Conservation (phyloP, 2,888 invertebrate genomes). For the Boloria selene region DNA sequence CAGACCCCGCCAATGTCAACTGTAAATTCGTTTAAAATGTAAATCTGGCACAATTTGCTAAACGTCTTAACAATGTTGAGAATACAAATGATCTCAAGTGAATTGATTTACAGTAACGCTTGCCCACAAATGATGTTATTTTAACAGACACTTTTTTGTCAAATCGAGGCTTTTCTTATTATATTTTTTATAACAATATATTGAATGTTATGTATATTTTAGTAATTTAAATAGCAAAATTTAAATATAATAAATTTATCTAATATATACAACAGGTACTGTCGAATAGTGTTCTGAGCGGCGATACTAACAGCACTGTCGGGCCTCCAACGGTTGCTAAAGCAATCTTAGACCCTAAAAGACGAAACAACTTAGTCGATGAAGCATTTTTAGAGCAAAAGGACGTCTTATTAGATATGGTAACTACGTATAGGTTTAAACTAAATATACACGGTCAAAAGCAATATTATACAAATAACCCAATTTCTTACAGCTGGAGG, state of each 20-base stretch:
- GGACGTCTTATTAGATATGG: slow-evolving; percentile 66
- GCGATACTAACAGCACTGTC: slow-evolving; percentile 37
- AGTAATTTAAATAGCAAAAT: too few species aligned
- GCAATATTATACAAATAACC: neutral
- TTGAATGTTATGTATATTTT: too few species aligned
- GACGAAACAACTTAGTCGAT: slow-evolving; percentile 56
- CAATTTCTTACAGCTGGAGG: slow-evolving; percentile 55
- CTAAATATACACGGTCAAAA: neutral
- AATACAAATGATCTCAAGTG: slow-evolving; percentile 35
- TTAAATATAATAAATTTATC: neutral
- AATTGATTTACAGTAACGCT: slow-evolving; percentile 25
- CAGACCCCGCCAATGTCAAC: slow-evolving; percentile 26
- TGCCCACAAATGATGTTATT: slow-evolving; percentile 1
- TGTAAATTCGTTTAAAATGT: slow-evolving; percentile 42
- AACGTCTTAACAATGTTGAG: slow-evolving; percentile 38
- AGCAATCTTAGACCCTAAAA: slow-evolving; percentile 47
- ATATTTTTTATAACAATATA: too few species aligned
- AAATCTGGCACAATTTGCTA: slow-evolving; percentile 38
- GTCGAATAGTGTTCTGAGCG: slow-evolving; percentile 11
- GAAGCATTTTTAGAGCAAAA: slow-evolving; percentile 67
- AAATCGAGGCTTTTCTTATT: too few species aligned
- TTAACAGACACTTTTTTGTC: neutral
- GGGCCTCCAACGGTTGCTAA: slow-evolving; percentile 36
- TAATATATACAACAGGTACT: slow-evolving; percentile 15
- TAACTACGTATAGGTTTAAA: slow-evolving; percentile 34